Evolutionary conservation across 2,888 invertebrate species (phyloP), one percentile per base, ranked within the genome.

Genomic region (Zonitis immaculata): DNA sequence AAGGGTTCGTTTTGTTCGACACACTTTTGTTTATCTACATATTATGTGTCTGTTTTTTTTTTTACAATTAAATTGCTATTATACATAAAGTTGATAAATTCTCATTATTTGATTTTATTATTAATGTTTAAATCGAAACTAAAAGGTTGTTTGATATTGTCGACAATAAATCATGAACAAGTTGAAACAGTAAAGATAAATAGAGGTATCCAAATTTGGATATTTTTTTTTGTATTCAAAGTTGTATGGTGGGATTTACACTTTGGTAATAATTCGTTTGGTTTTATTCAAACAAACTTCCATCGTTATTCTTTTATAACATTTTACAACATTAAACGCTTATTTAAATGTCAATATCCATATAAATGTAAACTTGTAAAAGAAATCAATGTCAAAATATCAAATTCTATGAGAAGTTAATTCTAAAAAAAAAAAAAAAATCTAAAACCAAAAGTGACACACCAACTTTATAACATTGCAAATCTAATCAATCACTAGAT

Each of bases 211-310:
- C 58, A 56, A 61, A 59, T 59, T 58, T 58, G 58, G 56, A 61
- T 59, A 53, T 61, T 61, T 56, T 47, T 56, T 54, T 49, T 39
- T 51, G 60, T 60, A 56, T 58, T 58, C 56, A 58, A 59, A 59
- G 46, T 54, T 54, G 46, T 51, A 53, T 52, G 57, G 48, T 25
- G 42, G 52, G 47, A 51, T 57, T 53, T 51, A 35, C 54, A 48
- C 52, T 52, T 20, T 45, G 57, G 57, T 56, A 56, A 59, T 44
- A 44, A 46, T 43, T 51, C 35, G 48, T 57, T 51, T 52, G 54
- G 57, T 57, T 53, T 46, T 9, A 50, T 49, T 49, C 47, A n/a
- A n/a, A n/a, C 30, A 49, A 56, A 59, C 54, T 56, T 60, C 54
- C 52, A 57, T 49, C 53, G 44, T 42, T 44, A 51, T 42, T 44